A percentile compares a stretch with the other conserved stretches of the same genome.
These are phyloP conservation scores for Thomomys bottae DNA, from an alignment of 2,113 vertebrate genomes.

Conservation along the genomic window DNA sequence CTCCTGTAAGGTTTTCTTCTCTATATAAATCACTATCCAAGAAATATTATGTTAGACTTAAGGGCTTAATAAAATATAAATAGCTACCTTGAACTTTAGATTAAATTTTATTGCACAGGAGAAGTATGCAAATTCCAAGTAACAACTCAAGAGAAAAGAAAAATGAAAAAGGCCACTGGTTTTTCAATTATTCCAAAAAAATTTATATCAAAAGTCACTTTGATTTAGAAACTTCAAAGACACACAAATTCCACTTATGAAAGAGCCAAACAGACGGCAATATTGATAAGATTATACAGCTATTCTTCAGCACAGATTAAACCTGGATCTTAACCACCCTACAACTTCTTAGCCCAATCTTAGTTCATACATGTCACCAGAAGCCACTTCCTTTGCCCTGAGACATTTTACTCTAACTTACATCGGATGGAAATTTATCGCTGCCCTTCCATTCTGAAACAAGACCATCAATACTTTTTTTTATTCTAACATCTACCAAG, in stretches of 20 bases:
- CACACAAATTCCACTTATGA: constrained; percentile 15
- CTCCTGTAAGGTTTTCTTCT: constrained; percentile 12
- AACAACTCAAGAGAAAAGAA: constrained; percentile 73
- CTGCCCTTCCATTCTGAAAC: background rate
- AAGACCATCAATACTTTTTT: background rate
- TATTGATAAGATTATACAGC: constrained; percentile 41
- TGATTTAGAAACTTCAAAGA: constrained; percentile 77
- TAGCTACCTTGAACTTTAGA: constrained; percentile 62
- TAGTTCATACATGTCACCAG: background rate
- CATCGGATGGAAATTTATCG: background rate
- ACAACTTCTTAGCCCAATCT: background rate
- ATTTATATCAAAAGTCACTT: constrained; percentile 76
- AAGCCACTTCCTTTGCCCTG: constrained; percentile 4
- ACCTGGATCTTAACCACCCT: constrained; percentile 23
- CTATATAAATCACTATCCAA: constrained; percentile 14
- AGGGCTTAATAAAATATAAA: constrained; percentile 63
- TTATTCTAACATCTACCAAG: background rate
- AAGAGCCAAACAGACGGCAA: constrained; percentile 44
- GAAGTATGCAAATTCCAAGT: constrained; percentile 70
- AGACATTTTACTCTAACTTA: background rate
- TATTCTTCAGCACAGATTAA: constrained; percentile 48
- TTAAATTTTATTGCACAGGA: constrained; percentile 61
- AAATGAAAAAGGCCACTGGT: constrained; percentile 34
- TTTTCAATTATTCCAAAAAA: constrained; percentile 70
- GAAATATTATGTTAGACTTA: constrained; percentile 47